Evolutionary conservation across 2,113 vertebrate species (phyloP).

Genomic region (Sprattus sprattus): DNA sequence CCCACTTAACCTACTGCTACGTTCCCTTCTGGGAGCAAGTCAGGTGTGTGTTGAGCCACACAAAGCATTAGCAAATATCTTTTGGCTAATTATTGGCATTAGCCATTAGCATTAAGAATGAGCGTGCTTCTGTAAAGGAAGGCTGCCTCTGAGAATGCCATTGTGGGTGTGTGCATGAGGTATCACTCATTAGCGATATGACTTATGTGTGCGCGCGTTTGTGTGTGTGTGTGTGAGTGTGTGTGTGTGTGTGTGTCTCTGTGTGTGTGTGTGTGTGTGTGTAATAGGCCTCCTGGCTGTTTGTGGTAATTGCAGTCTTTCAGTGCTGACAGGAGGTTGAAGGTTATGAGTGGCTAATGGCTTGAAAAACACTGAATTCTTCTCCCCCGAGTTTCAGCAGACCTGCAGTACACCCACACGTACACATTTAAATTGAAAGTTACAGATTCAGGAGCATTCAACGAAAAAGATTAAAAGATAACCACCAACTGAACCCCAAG

Average conservation of each 20-base stretch:
- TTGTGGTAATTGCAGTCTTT: constrained; percentile 55
- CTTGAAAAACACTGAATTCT: constrained; percentile 40
- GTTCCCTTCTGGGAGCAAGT: neutral
- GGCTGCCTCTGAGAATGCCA: neutral
- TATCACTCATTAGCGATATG: neutral
- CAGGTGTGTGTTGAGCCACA: neutral
- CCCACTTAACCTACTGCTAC: neutral
- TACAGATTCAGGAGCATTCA: neutral
- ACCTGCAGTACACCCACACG: constrained; percentile 6
- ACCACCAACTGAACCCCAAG: neutral
- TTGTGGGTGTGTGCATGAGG: neutral
- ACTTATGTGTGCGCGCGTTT: neutral
- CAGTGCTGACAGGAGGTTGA: constrained; percentile 49
- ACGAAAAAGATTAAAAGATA: neutral
- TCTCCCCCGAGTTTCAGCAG: neutral
- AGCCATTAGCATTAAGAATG: neutral
- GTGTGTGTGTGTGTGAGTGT: neutral
- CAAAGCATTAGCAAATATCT: neutral
- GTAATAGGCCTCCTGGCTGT: constrained; percentile 40
- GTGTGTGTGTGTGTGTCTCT: neutral
- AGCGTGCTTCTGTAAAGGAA: neutral
- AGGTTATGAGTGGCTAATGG: constrained; percentile 51
- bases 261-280: constrained; percentile 30
- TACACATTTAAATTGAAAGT: constrained; percentile 1
- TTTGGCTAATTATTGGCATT: neutral